These are phyloP conservation scores for Parascotia fuliginaria DNA, from an alignment of 2,888 invertebrate genomes.

Conservation along the genomic window DNA sequence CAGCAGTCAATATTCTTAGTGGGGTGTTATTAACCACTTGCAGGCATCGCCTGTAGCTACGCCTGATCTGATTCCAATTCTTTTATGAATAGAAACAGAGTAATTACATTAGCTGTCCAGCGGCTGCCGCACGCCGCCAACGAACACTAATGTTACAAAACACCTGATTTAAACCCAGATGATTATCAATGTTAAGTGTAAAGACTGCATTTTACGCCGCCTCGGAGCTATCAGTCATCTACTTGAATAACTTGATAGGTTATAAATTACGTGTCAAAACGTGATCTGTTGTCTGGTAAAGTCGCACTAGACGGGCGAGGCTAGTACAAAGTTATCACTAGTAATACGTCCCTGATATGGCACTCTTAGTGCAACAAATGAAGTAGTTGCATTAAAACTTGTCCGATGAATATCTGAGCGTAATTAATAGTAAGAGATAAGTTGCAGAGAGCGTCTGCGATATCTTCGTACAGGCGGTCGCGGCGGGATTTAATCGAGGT, in stretches of 20 bases:
- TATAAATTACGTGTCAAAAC: constrained; percentile 48
- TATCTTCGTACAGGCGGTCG: constrained; percentile 53
- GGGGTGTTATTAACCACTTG: constrained; percentile 78
- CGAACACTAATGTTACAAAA: constrained; percentile 64
- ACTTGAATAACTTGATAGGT: constrained; percentile 44
- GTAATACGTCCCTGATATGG: constrained; percentile 77
- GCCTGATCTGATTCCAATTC: constrained; percentile 76
- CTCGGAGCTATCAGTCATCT: constrained; percentile 63
- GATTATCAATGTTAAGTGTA: constrained; percentile 65
- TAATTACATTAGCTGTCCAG: constrained; percentile 69
- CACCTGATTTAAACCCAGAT: constrained; percentile 70
- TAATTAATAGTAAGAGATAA: constrained; percentile 84
- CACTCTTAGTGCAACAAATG: constrained; percentile 80
- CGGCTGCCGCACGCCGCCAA: constrained; percentile 48
- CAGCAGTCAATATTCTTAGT: constrained; percentile 73
- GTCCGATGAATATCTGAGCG: constrained; percentile 79
- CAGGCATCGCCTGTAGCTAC: constrained; percentile 67
- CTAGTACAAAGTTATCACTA: constrained; percentile 74
- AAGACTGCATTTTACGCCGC: constrained; percentile 54
- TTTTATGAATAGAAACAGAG: constrained; percentile 77
- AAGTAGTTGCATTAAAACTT: constrained; percentile 85
- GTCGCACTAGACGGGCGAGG: constrained; percentile 51
- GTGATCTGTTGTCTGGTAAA: constrained; percentile 35
- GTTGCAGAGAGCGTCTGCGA: constrained; percentile 70
- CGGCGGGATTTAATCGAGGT: constrained; percentile 69